Conservation (phyloP, 2,113 vertebrate genomes). For the Phrynosoma platyrhinos region DNA sequence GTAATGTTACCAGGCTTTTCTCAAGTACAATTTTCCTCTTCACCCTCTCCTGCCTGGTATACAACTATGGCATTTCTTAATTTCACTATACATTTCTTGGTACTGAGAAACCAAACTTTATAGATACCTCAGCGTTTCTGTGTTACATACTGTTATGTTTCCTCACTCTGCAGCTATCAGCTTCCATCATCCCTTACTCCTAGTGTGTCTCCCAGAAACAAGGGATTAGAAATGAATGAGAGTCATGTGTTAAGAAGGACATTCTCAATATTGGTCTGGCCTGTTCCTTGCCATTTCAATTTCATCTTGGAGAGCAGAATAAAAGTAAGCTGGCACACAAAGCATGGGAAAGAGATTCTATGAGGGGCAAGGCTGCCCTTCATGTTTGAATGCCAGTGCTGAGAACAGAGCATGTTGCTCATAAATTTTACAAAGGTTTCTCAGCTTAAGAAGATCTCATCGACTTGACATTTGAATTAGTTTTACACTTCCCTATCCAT, state of each 20-base stretch:
- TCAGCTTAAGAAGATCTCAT: conserved; percentile 1
- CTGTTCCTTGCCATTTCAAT: neutral
- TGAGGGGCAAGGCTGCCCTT: neutral
- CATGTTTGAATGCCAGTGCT: neutral
- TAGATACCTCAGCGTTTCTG: neutral
- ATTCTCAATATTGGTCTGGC: neutral
- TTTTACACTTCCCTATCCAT: neutral
- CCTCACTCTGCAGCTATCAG: neutral
- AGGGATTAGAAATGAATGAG: neutral
- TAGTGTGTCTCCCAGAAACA: neutral
- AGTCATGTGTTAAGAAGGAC: neutral
- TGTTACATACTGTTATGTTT: neutral
- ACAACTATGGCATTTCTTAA: neutral
- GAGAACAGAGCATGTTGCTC: neutral
- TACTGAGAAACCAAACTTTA: neutral
- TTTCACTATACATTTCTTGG: neutral
- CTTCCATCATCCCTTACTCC: neutral
- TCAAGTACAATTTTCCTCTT: neutral
- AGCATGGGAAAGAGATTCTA: conserved; percentile 1
- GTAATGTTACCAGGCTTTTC: too few relatives aligned
- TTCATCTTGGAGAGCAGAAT: neutral
- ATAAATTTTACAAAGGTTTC: conserved; percentile 7
- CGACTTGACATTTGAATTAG: conserved; percentile 7
- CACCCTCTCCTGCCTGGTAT: neutral
- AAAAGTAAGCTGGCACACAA: conserved; percentile 5